These are phyloP conservation scores for Enteromius radiatus DNA, from an alignment of 2,797 vertebrate species.

Conservation along the genomic window DNA sequence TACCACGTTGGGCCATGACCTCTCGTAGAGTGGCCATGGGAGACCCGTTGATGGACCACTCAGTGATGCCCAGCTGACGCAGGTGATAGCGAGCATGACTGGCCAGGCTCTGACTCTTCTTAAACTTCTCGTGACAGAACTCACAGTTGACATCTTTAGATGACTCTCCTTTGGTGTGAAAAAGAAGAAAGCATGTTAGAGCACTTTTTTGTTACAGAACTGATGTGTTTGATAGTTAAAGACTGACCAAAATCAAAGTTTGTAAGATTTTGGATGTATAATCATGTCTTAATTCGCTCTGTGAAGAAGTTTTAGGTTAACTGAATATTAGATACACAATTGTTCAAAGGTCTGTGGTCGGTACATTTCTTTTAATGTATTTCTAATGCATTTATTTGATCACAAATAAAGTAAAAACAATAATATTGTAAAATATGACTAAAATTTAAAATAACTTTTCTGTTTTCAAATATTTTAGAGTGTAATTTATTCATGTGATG, in stretches of 20 bases:
- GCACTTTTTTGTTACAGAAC: background rate
- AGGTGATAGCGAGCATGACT: constrained; percentile 79
- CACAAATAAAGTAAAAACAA: background rate
- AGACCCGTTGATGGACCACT: constrained; percentile 71
- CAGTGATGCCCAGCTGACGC: constrained; percentile 76
- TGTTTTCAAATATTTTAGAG: too few species aligned
- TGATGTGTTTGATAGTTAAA: background rate
- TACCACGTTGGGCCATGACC: constrained; percentile 75
- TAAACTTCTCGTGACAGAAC: constrained; percentile 78
- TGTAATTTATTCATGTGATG: too few species aligned
- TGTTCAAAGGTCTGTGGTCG: background rate
- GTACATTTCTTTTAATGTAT: background rate
- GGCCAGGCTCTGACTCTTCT: constrained; percentile 77
- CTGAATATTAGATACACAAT: background rate
- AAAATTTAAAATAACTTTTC: background rate
- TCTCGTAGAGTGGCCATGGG: constrained; percentile 72
- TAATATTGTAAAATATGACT: background rate
- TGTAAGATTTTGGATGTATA: background rate
- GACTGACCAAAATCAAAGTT: background rate
- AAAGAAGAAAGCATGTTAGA: background rate
- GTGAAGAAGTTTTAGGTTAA: background rate
- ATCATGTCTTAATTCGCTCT: background rate
- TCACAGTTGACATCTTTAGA: constrained; percentile 65
- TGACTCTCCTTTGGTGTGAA: constrained; percentile 6
- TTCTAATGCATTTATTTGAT: background rate